phyloP scores from a whole-genome alignment of 2,113 vertebrate genomes.

The Syngnathus typhle region DNA sequence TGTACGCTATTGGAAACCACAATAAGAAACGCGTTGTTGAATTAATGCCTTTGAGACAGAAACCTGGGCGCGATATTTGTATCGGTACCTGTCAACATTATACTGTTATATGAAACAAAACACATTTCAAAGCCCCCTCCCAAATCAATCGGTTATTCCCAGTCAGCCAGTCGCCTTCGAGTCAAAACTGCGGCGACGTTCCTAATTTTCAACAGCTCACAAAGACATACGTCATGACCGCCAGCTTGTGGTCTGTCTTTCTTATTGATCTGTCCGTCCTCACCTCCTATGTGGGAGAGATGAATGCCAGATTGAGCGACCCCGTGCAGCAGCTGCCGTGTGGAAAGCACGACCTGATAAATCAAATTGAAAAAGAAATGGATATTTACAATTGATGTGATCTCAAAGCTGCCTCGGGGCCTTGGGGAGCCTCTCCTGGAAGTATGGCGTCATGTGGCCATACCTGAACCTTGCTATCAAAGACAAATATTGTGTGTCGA shows the following conservation, averaged over 20 bases:
- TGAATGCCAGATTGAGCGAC: conserved; percentile 48
- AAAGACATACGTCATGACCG: not conserved
- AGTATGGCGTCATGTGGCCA: conserved; percentile 8
- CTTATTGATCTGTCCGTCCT: conserved; percentile 58
- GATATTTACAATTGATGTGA: conserved; percentile 43
- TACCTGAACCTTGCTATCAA: not conserved
- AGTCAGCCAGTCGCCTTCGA: not conserved
- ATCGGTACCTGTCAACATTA: no score
- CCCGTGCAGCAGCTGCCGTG: conserved; percentile 43
- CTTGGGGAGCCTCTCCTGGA: conserved; percentile 20
- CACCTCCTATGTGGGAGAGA: conserved; percentile 18
- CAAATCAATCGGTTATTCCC: not conserved
- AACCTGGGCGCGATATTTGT: no score
- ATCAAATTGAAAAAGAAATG: conserved; percentile 47
- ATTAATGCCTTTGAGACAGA: no score
- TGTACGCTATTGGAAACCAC: no score
- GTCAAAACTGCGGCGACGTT: not conserved
- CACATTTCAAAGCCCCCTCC: not conserved
- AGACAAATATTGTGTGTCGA: not conserved
- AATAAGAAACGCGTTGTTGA: no score
- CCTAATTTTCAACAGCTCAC: conserved; percentile 2
- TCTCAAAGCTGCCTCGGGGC: conserved; percentile 14
- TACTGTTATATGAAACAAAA: not conserved
- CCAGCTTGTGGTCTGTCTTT: conserved; percentile 9
- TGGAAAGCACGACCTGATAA: conserved; percentile 15